Evolutionary conservation across 2,888 invertebrate species (phyloP).

Genomic region (Calameuta pallipes): DNA sequence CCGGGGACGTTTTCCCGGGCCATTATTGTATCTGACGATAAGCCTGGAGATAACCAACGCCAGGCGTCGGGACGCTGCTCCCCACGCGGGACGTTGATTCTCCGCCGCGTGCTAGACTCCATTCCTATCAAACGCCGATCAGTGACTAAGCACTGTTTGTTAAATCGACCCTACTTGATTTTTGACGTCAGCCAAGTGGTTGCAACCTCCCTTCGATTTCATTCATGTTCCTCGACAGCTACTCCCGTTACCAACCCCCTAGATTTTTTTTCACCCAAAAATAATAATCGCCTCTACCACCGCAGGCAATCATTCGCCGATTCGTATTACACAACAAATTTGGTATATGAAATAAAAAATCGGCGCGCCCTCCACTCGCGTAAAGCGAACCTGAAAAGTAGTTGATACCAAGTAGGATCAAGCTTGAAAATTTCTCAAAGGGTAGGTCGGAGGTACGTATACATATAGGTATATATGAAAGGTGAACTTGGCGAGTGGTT

Average conservation of each 20-base stretch:
- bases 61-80: conserved; percentile 25
- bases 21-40: conserved; percentile 58
- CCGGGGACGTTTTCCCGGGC: conserved; percentile 49
- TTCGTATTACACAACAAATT: not conserved
- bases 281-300: not conserved
- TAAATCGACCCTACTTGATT: conserved; percentile 32
- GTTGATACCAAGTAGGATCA: not conserved
- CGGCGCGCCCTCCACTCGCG: not conserved
- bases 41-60: conserved; percentile 44
- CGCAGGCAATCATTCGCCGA: not conserved
- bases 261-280: not conserved
- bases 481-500: not conserved
- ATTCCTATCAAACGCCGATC: conserved; percentile 48
- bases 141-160: conserved; percentile 48
- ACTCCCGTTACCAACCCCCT: not conserved
- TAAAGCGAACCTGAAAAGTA: not conserved
- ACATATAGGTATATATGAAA: not conserved
- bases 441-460: not conserved
- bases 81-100: conserved; percentile 25
- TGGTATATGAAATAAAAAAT: not conserved
- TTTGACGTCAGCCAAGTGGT: conserved; percentile 14
- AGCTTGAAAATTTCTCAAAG: not conserved
- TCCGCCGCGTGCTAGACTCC: conserved; percentile 44
- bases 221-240: not conserved
- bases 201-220: not conserved